Percentiles rank a stretch among this genome's conserved stretches.
Conservation (phyloP, 2,797 vertebrate genomes). For the Lemur catta region DNA sequence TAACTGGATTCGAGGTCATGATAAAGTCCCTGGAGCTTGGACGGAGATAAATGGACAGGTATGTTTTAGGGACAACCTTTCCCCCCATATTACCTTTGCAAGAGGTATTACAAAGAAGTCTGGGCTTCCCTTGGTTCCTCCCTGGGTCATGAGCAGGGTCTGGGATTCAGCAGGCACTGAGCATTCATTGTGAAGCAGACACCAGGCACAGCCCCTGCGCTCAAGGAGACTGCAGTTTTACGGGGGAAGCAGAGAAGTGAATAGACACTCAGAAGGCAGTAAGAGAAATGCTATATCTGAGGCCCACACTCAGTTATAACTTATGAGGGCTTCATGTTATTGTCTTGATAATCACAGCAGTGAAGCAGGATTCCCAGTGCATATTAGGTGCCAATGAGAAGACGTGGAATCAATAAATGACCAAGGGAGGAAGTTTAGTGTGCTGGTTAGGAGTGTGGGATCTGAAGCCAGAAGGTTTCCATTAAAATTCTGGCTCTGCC, state of each 20-base stretch:
- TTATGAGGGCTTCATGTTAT: background rate
- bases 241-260: background rate
- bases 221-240: background rate
- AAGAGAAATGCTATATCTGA: background rate
- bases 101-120: background rate
- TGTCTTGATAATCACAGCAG: background rate
- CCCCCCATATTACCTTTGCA: background rate
- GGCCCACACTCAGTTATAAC: background rate
- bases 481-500: background rate
- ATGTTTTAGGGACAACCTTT: background rate
- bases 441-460: background rate
- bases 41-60: slow-evolving; percentile 91
- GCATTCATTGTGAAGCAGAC: background rate
- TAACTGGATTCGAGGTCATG: slow-evolving; percentile 98
- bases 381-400: background rate
- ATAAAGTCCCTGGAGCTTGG: slow-evolving; percentile 98
- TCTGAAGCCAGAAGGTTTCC: background rate
- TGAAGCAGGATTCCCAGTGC: background rate
- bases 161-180: background rate
- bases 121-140: background rate
- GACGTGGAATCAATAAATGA: no score
- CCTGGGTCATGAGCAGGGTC: background rate
- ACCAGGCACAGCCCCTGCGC: background rate
- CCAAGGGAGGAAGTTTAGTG: background rate
- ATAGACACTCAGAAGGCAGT: no score